Conservation (phyloP, 2,888 invertebrate genomes). For the Spialia ferax region DNA sequence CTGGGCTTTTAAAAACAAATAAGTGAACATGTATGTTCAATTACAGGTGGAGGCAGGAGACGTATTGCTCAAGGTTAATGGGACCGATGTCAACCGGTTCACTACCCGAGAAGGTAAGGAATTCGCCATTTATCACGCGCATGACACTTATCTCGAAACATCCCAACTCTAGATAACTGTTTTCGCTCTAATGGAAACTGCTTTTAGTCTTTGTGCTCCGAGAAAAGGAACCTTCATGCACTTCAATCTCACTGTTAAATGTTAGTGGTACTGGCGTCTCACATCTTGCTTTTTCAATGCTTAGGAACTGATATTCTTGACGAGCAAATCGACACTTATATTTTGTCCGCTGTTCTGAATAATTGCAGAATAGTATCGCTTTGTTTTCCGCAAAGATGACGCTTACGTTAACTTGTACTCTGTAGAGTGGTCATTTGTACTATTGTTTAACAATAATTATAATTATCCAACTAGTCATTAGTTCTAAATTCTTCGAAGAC, state of each 20-base stretch:
- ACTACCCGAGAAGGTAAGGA: constrained; percentile 96
- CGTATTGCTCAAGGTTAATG: constrained; percentile 97
- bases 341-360: neutral
- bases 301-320: neutral
- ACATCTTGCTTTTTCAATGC: neutral
- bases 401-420: too few relatives aligned
- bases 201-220: constrained; percentile 14
- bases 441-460: too few relatives aligned
- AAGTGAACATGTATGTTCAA: constrained; percentile 53
- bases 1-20: constrained; percentile 17
- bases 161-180: constrained; percentile 41
- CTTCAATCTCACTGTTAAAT: neutral
- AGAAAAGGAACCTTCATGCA: neutral
- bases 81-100: constrained; percentile 96
- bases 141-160: constrained; percentile 61
- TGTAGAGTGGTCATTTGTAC: too few relatives aligned
- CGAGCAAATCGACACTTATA: neutral
- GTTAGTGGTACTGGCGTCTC: too few relatives aligned
- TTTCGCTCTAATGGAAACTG: constrained; percentile 39
- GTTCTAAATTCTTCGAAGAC: too few relatives aligned
- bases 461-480: too few relatives aligned
- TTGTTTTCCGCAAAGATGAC: too few relatives aligned
- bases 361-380: neutral
- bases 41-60: constrained; percentile 97
- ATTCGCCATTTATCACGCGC: constrained; percentile 74